Percentiles rank a stretch among this genome's conserved stretches.
Evolutionary conservation across 2,113 vertebrate genomes (phyloP).

Genomic region (Oncorhynchus clarkii): DNA sequence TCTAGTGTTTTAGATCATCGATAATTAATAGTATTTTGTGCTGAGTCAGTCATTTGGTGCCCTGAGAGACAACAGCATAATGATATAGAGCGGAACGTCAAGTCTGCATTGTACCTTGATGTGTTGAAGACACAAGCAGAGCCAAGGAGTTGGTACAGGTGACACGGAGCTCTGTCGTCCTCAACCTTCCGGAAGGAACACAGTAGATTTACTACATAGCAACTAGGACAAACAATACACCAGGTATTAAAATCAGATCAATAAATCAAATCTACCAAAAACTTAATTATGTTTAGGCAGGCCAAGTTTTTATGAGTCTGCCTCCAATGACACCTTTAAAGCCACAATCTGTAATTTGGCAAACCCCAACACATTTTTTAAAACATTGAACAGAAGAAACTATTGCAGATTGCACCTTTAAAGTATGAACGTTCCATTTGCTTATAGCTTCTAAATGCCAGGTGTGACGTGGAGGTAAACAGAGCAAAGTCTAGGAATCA

Average conservation of each 20-base stretch:
- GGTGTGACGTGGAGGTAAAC: slow-evolving; percentile 42
- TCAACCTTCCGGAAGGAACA: slow-evolving; percentile 41
- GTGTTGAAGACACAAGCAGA: slow-evolving; percentile 44
- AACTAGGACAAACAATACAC: not conserved
- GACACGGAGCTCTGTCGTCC: slow-evolving; percentile 40
- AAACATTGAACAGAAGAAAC: no score
- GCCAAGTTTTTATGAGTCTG: not conserved
- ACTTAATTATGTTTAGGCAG: not conserved
- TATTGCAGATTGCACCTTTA: not conserved
- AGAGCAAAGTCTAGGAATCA: slow-evolving; percentile 56
- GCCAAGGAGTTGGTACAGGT: slow-evolving; percentile 39
- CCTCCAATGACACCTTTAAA: not conserved
- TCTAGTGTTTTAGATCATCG: no score
- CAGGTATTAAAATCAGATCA: not conserved
- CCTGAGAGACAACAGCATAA: no score
- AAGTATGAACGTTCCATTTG: not conserved
- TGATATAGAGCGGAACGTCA: not conserved
- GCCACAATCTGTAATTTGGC: not conserved
- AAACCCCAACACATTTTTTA: not conserved
- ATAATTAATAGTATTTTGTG: no score
- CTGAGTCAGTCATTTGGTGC: no score
- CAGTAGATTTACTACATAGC: not conserved
- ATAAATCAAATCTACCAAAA: no score
- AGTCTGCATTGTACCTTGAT: slow-evolving; percentile 50
- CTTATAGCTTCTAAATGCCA: slow-evolving; percentile 11